phyloP scores from a whole-genome alignment of 2,113 vertebrate species.

The Rhinolophus ferrumequinum region DNA sequence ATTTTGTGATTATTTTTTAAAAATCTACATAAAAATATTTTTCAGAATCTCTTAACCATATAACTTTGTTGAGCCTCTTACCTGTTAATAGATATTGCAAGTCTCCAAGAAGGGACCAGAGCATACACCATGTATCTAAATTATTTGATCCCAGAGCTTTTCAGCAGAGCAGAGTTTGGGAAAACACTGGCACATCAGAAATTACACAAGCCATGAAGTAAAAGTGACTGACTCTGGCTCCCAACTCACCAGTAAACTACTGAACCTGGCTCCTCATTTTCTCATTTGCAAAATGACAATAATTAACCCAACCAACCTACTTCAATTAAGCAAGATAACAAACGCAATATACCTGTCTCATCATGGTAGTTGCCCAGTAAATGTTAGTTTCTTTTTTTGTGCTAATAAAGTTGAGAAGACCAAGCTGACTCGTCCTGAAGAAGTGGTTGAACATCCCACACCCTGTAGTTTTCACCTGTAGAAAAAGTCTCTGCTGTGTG shows the following conservation, averaged over 20 bases:
- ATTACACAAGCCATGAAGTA: neutral
- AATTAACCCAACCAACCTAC: neutral
- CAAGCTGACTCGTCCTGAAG: neutral
- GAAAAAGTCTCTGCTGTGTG: neutral
- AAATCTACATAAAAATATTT: neutral
- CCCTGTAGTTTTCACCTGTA: neutral
- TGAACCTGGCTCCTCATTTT: neutral
- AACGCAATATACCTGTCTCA: neutral
- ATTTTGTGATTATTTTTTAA: neutral
- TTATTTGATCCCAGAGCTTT: neutral
- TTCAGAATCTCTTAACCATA: neutral
- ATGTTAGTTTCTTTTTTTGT: neutral
- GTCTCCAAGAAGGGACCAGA: neutral
- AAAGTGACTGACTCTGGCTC: neutral
- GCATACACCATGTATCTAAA: neutral
- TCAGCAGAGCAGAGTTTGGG: neutral
- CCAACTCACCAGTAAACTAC: neutral
- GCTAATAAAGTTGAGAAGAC: neutral
- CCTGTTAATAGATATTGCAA: neutral
- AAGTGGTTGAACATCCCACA: neutral
- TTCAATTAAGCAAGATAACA: neutral
- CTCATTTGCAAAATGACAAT: neutral
- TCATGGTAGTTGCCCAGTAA: neutral
- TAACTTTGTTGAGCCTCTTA: neutral
- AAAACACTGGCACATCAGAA: neutral